Evolutionary conservation across 2,113 vertebrate genomes (phyloP).

Genomic region (Delphinus delphis): DNA sequence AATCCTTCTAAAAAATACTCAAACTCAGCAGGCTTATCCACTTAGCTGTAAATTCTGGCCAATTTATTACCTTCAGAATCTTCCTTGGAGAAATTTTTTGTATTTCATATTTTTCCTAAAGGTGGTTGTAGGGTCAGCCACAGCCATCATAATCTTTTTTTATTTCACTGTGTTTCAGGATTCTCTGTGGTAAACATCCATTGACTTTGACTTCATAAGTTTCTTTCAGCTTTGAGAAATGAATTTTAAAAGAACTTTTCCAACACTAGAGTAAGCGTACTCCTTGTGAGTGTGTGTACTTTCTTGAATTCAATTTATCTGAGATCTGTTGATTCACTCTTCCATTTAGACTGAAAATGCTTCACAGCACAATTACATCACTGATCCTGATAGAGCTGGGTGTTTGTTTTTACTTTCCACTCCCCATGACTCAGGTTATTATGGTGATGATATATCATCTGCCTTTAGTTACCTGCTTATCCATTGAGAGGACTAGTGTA

Average conservation of each 20-base stretch:
- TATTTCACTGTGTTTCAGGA: background rate
- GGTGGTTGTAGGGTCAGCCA: background rate
- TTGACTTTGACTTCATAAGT: background rate
- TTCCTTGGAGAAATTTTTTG: background rate
- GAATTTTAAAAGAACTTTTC: conserved; percentile 10
- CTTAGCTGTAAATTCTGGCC: background rate
- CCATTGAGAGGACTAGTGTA: background rate
- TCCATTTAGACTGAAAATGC: background rate
- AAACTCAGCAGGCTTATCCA: background rate
- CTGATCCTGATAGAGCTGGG: background rate
- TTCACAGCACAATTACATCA: background rate
- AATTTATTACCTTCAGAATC: background rate
- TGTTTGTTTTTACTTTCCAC: background rate
- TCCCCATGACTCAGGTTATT: background rate
- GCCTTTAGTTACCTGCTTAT: background rate
- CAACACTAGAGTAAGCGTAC: background rate
- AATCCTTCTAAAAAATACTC: background rate
- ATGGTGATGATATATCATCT: background rate
- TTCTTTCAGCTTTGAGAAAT: conserved; percentile 3
- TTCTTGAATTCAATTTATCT: background rate
- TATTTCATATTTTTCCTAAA: background rate
- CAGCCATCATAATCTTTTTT: background rate
- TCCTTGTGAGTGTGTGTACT: background rate
- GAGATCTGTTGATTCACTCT: background rate
- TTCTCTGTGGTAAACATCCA: background rate